phyloP scores from a whole-genome alignment of 2,113 vertebrate genomes.

The Myotis brandtii region DNA sequence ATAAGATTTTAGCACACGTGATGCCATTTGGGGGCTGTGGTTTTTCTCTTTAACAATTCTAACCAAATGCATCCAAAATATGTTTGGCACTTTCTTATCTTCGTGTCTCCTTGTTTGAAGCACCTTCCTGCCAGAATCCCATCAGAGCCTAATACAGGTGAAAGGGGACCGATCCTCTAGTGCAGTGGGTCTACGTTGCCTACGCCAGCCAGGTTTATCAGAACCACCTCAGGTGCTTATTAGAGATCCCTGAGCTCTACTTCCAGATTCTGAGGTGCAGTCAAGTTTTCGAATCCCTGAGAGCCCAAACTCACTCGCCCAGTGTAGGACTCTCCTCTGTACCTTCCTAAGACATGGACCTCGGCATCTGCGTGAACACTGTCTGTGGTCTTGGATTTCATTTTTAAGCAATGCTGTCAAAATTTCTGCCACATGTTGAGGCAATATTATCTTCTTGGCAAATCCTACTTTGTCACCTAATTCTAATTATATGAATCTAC shows the following conservation, averaged over 20 bases:
- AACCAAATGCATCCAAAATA: background rate
- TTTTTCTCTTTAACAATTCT: background rate
- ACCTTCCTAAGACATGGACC: background rate
- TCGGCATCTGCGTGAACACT: background rate
- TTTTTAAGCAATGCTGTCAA: background rate
- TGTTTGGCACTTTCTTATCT: background rate
- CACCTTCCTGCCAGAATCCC: background rate
- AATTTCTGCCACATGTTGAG: background rate
- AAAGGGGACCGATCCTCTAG: background rate
- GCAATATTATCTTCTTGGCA: background rate
- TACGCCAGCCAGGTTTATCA: background rate
- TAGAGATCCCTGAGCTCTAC: background rate
- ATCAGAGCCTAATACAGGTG: background rate
- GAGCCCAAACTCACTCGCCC: background rate
- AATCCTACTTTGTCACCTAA: slow-evolving; percentile 7
- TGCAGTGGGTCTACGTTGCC: background rate
- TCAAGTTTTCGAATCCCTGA: background rate
- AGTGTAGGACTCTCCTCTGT: background rate
- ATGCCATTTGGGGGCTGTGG: background rate
- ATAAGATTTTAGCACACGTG: background rate
- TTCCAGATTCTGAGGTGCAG: background rate
- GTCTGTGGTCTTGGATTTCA: background rate
- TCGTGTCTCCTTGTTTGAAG: background rate
- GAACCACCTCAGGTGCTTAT: background rate
- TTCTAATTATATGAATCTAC: background rate